Conservation (phyloP, 1,140 invertebrate species). For the Tetramorium alpestre region DNA sequence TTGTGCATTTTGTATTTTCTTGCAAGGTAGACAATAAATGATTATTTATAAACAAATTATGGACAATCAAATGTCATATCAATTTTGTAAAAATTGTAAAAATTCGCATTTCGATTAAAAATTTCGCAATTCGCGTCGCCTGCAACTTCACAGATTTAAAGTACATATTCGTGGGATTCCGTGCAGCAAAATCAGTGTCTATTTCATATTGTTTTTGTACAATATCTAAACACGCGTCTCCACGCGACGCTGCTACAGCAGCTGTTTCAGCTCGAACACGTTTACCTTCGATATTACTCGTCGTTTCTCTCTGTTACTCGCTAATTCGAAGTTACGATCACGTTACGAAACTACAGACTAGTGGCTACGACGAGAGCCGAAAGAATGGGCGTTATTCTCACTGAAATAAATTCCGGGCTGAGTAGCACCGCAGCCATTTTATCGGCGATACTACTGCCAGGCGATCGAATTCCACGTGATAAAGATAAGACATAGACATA, state of each 20-base stretch:
- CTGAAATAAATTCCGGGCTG: neutral
- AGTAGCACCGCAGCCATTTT: neutral
- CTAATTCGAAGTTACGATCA: slow-evolving; percentile 50
- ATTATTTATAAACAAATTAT: too few species aligned
- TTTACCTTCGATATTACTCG: neutral
- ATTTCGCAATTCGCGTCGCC: too few species aligned
- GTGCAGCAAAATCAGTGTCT: neutral
- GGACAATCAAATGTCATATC: too few species aligned
- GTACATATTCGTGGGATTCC: slow-evolving; percentile 12
- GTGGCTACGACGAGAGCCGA: neutral
- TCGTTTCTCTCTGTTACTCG: slow-evolving; percentile 41
- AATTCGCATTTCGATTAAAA: too few species aligned
- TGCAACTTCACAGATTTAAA: too few species aligned
- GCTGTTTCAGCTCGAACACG: neutral
- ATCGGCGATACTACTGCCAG: neutral
- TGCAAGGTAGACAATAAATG: too few species aligned
- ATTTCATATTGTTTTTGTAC: neutral
- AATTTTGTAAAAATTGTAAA: too few species aligned
- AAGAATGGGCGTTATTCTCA: slow-evolving; percentile 12
- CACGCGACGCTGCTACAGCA: neutral
- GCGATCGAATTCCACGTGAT: neutral
- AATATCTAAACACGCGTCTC: neutral
- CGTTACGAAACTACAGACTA: neutral
- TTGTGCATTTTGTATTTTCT: too few species aligned
- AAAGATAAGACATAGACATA: neutral